Percentiles rank a stretch among this genome's conserved stretches.
Evolutionary conservation across 2,113 vertebrate genomes (phyloP).

Genomic region (Trogon surrucura): DNA sequence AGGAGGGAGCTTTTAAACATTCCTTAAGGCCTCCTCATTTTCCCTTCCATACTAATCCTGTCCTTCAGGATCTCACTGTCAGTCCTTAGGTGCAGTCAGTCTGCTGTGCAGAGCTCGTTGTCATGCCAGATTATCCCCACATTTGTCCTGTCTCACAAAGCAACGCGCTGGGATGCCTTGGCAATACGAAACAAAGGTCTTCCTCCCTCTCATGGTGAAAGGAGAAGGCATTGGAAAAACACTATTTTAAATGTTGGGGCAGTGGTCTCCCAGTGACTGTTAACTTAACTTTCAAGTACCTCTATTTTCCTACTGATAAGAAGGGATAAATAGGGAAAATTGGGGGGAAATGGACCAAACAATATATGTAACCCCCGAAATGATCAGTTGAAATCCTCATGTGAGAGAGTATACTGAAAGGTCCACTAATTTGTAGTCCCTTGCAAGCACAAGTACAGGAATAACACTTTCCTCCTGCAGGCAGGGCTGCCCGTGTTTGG

Average conservation of each 20-base stretch:
- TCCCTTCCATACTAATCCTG: not conserved
- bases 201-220: not conserved
- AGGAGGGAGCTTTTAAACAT: not conserved
- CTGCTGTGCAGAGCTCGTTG: not conserved
- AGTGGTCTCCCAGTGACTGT: not conserved
- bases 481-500: not conserved
- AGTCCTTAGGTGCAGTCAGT: not conserved
- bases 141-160: not conserved
- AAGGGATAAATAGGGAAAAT: not conserved
- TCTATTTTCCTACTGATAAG: not conserved
- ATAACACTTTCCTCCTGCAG: not conserved
- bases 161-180: not conserved
- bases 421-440: not conserved
- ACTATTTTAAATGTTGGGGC: not conserved
- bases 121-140: not conserved
- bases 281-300: not conserved
- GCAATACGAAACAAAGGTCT: not conserved
- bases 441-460: not conserved
- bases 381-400: not conserved
- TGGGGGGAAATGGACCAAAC: fast-evolving
- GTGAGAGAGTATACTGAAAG: not conserved
- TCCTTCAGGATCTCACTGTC: not conserved
- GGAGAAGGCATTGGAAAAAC: not conserved
- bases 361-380: not conserved
- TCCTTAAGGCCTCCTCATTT: not conserved